These are phyloP conservation scores for Anniella stebbinsi DNA, from an alignment of 2,797 vertebrate species.

Conservation along the genomic window DNA sequence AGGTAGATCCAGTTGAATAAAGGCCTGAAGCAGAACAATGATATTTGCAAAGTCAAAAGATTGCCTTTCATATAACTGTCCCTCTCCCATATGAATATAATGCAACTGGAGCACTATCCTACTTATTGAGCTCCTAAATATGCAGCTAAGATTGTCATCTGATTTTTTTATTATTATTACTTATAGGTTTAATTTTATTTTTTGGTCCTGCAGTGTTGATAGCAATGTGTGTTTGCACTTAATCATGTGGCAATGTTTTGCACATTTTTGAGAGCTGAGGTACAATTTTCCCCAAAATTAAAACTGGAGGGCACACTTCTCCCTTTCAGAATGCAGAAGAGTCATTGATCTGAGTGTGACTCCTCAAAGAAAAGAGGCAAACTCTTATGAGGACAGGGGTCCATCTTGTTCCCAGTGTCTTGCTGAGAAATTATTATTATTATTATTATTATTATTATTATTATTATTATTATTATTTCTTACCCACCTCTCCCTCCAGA, in stretches of 20 bases:
- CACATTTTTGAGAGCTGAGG: not conserved
- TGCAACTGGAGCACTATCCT: not conserved
- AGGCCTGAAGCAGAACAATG: slow-evolving; percentile 31
- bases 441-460: too few relatives aligned
- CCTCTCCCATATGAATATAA: not conserved
- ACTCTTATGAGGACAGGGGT: not conserved
- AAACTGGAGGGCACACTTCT: not conserved
- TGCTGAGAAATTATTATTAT: not conserved
- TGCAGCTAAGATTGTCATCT: not conserved
- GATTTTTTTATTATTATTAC: not conserved
- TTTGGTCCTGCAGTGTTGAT: not conserved
- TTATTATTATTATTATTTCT: too few relatives aligned
- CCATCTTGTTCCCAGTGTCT: not conserved
- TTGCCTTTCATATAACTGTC: not conserved
- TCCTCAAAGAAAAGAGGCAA: not conserved
- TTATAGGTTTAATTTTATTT: not conserved
- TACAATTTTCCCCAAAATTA: too few relatives aligned
- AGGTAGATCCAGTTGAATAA: slow-evolving; percentile 27
- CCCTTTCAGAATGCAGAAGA: not conserved
- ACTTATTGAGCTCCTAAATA: not conserved
- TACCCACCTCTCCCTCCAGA: too few relatives aligned
- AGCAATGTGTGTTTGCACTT: not conserved
- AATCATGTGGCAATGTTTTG: not conserved
- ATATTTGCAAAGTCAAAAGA: not conserved
- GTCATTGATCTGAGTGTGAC: too few relatives aligned